phyloP scores from a whole-genome alignment of 1,140 invertebrate genomes.

The Drosophila gunungcola region DNA sequence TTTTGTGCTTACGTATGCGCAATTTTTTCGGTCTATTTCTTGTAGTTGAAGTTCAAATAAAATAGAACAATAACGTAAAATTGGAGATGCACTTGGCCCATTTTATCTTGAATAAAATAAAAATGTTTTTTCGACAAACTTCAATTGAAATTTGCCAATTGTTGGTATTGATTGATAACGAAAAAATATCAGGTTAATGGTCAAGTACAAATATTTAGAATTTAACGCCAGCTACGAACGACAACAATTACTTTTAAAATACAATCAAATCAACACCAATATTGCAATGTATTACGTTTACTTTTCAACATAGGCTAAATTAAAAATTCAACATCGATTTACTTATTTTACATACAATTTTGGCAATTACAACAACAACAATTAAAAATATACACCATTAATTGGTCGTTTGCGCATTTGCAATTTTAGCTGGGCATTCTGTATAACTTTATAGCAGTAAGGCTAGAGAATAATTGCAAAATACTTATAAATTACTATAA shows the following conservation, averaged over 20 bases:
- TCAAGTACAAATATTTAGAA: conserved; percentile 35
- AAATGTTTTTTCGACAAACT: conserved; percentile 7
- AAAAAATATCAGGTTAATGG: conserved; percentile 20
- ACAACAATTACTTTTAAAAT: conserved; percentile 49
- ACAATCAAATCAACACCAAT: conserved; percentile 53
- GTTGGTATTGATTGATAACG: conserved; percentile 13
- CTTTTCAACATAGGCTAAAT: conserved; percentile 31
- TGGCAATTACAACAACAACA: conserved; percentile 62
- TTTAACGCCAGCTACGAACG: conserved; percentile 58
- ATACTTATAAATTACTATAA: not conserved
- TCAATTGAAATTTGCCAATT: conserved; percentile 28
- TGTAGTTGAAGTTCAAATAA: conserved; percentile 14
- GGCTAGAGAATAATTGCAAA: not conserved
- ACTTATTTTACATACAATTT: conserved; percentile 48
- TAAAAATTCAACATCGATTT: conserved; percentile 38
- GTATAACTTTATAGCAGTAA: conserved; percentile 6
- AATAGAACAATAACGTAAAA: not conserved
- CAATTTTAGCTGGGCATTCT: conserved; percentile 5
- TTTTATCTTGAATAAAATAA: conserved; percentile 4
- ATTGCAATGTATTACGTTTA: conserved; percentile 37
- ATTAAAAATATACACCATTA: conserved; percentile 17
- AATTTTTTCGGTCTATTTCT: conserved; percentile 48
- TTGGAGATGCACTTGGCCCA: not conserved
- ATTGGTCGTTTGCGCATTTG: conserved; percentile 23
- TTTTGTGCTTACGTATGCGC: conserved; percentile 75